These are phyloP conservation scores for Bolborhynchus lineola DNA, from an alignment of 2,113 vertebrate genomes.

Conservation along the genomic window DNA sequence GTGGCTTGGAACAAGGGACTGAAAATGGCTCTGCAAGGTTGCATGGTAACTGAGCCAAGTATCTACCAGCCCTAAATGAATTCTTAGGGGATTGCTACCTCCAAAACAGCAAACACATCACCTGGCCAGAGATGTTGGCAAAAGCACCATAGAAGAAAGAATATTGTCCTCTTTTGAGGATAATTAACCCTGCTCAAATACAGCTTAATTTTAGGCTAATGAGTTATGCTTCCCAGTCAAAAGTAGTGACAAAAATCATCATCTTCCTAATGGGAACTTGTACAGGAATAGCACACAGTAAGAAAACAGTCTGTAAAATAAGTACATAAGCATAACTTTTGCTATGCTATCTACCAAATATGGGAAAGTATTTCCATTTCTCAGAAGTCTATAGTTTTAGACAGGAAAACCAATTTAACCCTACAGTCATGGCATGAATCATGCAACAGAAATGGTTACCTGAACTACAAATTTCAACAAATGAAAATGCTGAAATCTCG, in stretches of 20 bases:
- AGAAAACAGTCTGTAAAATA: not conserved
- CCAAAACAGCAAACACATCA: not conserved
- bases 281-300: not conserved
- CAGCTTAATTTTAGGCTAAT: not conserved
- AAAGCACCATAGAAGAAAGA: not conserved
- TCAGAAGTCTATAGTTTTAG: not conserved
- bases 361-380: not conserved
- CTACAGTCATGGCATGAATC: not conserved
- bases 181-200: not conserved
- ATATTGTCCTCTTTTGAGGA: accelerated
- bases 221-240: not conserved
- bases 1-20: not conserved
- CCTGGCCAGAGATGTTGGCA: not conserved
- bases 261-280: not conserved
- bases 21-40: not conserved
- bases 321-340: not conserved
- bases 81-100: not conserved
- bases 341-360: not conserved
- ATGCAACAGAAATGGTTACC: not conserved
- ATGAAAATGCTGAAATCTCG: slow-evolving; percentile 27
- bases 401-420: not conserved
- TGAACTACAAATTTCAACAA: slow-evolving; percentile 25
- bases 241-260: not conserved
- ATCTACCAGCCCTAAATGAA: not conserved
- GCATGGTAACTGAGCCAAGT: not conserved